phyloP scores from a whole-genome alignment of 2,113 vertebrate genomes.

The Dendropsophus ebraccatus region DNA sequence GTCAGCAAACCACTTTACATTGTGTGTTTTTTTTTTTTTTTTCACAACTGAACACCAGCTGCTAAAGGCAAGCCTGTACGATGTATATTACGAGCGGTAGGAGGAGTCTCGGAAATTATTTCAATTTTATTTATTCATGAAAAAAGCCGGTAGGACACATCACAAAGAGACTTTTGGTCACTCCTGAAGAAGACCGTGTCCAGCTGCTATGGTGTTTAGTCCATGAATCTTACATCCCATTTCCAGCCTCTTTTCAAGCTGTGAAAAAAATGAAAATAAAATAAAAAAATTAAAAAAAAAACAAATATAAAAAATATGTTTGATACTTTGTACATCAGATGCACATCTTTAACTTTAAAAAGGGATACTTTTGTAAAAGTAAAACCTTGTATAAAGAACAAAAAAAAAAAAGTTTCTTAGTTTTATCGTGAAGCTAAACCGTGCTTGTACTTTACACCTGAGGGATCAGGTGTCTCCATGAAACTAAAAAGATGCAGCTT shows the following conservation, averaged over 20 bases:
- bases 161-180: constrained; percentile 79
- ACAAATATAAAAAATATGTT: constrained; percentile 73
- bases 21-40: constrained; percentile 72
- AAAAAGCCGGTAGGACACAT: constrained; percentile 73
- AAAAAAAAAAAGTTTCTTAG: constrained; percentile 76
- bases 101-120: constrained; percentile 80
- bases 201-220: constrained; percentile 73
- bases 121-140: constrained; percentile 79
- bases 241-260: constrained; percentile 87
- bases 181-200: constrained; percentile 72
- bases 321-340: constrained; percentile 93
- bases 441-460: constrained; percentile 79
- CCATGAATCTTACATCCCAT: constrained; percentile 80
- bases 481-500: constrained; percentile 69
- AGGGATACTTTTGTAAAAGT: constrained; percentile 90
- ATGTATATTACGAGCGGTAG: constrained; percentile 80
- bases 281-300: constrained; percentile 63
- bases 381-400: constrained; percentile 86
- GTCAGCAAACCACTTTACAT: constrained; percentile 78
- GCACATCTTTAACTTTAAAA: constrained; percentile 86
- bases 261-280: constrained; percentile 71
- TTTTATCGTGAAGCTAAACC: constrained; percentile 81
- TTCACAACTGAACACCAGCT: constrained; percentile 82
- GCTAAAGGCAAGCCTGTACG: constrained; percentile 77
- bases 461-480: constrained; percentile 72